phyloP scores from a whole-genome alignment of 2,797 vertebrate genomes.

The Semotilus atromaculatus region DNA sequence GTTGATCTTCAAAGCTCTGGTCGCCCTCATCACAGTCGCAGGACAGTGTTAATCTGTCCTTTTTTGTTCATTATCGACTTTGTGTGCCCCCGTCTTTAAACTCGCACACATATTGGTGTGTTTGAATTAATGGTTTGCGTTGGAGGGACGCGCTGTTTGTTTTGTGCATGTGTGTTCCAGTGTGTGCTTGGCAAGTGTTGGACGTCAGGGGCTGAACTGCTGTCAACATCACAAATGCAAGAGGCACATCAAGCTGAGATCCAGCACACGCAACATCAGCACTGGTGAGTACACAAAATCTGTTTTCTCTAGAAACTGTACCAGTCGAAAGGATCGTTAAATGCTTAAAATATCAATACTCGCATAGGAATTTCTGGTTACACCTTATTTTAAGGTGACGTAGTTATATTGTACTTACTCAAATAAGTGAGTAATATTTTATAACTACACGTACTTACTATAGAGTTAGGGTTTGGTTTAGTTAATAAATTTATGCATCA shows the following conservation, averaged over 20 bases:
- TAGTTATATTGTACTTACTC: no score
- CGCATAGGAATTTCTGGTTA: not conserved
- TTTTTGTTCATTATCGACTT: constrained; percentile 10
- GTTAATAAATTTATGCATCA: no score
- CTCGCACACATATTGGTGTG: constrained; percentile 44
- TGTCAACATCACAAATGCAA: constrained; percentile 70
- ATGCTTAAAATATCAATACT: not conserved
- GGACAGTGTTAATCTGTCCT: not conserved
- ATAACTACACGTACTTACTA: no score
- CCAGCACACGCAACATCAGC: constrained; percentile 57
- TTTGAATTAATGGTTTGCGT: constrained; percentile 61
- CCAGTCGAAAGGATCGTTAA: not conserved
- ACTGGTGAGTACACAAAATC: constrained; percentile 69
- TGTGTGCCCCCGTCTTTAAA: constrained; percentile 17
- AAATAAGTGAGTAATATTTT: no score
- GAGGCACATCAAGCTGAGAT: constrained; percentile 63
- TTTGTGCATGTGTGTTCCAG: constrained; percentile 56
- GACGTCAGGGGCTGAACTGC: constrained; percentile 67
- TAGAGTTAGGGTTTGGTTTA: no score
- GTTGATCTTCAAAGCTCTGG: not conserved
- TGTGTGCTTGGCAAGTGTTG: constrained; percentile 64
- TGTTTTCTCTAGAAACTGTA: constrained; percentile 1
- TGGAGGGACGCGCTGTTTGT: constrained; percentile 57
- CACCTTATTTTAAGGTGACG: no score
- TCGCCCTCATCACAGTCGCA: not conserved